Percentiles rank a stretch among this genome's conserved stretches.
Evolutionary conservation across 53 echinoderm and acorn worm genomes (phyloP).

Genomic region (Crossaster papposus): DNA sequence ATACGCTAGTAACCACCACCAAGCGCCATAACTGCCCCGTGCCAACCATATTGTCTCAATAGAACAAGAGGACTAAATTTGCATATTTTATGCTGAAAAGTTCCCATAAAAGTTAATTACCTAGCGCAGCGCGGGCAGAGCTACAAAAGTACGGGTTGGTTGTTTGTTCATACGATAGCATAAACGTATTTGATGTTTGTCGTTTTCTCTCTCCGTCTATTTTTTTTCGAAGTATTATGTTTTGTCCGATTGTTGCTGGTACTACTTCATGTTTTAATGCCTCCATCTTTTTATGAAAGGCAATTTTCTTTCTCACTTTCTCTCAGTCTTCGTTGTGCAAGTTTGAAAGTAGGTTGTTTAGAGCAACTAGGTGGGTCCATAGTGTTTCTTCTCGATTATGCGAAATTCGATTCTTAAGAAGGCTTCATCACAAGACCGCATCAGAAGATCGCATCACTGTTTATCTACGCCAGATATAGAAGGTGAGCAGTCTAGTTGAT

Average conservation of each 20-base stretch:
- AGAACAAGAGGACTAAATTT: conserved; percentile 5
- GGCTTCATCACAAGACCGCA: too few species aligned
- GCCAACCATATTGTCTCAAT: background rate
- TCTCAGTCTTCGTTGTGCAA: background rate
- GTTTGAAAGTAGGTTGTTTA: background rate
- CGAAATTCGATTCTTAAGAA: too few species aligned
- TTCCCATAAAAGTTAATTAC: conserved; percentile 41
- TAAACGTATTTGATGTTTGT: background rate
- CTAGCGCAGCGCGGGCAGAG: background rate
- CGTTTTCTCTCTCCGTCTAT: background rate
- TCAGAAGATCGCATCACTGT: background rate
- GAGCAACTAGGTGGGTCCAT: background rate
- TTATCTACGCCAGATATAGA: background rate
- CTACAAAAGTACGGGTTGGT: conserved; percentile 18
- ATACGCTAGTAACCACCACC: background rate
- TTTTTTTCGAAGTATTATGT: conserved; percentile 2
- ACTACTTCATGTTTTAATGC: conserved; percentile 25
- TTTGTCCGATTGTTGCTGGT: conserved; percentile 29
- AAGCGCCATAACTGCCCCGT: background rate
- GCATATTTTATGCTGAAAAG: conserved; percentile 43
- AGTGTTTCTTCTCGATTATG: too few species aligned
- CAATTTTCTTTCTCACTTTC: background rate
- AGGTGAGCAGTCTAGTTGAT: background rate
- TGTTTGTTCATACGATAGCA: conserved; percentile 19
- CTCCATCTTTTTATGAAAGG: conserved; percentile 29